Evolutionary conservation across 2,888 invertebrate species (phyloP), one percentile per base, ranked within the genome.

Genomic region (Perithous albicinctus): DNA sequence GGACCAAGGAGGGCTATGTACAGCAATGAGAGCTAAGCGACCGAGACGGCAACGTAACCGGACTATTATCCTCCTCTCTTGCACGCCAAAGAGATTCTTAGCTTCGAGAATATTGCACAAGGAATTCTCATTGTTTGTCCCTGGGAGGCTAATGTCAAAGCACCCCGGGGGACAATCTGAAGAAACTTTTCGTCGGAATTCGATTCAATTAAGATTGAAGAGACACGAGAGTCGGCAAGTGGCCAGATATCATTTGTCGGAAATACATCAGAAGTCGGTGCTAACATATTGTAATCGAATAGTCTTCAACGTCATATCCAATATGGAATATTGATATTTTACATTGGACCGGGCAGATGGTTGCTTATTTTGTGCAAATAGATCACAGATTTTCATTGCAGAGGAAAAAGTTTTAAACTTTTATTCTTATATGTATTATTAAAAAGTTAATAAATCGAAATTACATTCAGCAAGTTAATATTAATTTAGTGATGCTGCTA

Each of bases 171-270:
- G 23, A 23, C 20, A 23, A 20, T 23, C 38, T 10, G 63, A 23
- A 63, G 63, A n/a, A 26, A 41, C 26, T 64, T 41, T 41, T 26
- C 12, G n/a, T 41, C 20, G 41, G 41, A 41, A 64, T 64, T 64
- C 43, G 63, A 64, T 43, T 64, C 63, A 64, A 43, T 64, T 64
- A 64, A 64, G 63, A 20, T 23, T 26, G 23, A 26, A 41, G 63
- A n/a, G 41, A n/a, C 41, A n/a, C 38, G 20, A 12, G 63, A 2
- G 63, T 7, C 12, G 20, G 7, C 15, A 12, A 12, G 3, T 1
- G 41, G 3, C 23, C 12, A 41, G n/a, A 64, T 43, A 20, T 41
- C 12, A 23, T 64, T 64, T n/a, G n/a, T 43, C 41, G 26, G n/a
- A 20, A n/a, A 41, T 7, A n/a, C 38, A n/a, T 26, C n/a, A 26